These are phyloP conservation scores for Microhierax caerulescens DNA, from an alignment of 2,797 vertebrate genomes.

Conservation along the genomic window DNA sequence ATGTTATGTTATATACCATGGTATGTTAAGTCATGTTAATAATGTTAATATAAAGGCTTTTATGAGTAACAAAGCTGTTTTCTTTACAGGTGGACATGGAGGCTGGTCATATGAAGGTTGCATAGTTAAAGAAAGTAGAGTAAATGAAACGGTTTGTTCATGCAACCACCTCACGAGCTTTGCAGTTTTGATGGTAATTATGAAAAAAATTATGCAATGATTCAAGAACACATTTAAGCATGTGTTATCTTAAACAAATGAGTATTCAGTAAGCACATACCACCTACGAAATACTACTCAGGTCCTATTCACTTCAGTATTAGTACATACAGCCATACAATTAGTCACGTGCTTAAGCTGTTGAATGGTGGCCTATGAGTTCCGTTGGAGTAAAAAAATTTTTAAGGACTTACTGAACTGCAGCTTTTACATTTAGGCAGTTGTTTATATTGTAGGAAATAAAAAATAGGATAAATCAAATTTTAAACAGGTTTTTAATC, in stretches of 20 bases:
- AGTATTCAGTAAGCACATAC: not conserved
- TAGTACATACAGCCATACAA: not conserved
- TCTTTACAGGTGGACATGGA: constrained; percentile 80
- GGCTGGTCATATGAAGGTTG: constrained; percentile 88
- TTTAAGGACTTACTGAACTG: not conserved
- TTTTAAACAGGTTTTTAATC: not conserved
- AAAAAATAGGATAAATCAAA: not conserved
- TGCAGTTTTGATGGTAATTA: constrained; percentile 88
- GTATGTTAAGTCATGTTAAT: not conserved
- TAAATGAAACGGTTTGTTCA: constrained; percentile 84
- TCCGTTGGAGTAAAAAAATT: not conserved
- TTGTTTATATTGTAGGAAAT: not conserved
- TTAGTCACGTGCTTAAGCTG: not conserved
- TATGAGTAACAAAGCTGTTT: constrained; percentile 5
- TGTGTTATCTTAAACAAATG: not conserved
- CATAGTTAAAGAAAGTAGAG: constrained; percentile 74
- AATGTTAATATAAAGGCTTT: not conserved
- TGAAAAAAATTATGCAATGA: not conserved
- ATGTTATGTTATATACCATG: not conserved
- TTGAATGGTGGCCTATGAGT: not conserved
- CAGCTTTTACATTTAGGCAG: not conserved
- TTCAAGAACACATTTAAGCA: not conserved
- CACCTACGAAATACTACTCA: not conserved
- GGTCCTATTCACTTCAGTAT: not conserved
- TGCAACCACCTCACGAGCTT: constrained; percentile 95